Conservation (phyloP, 2,113 vertebrate species). For the Nothobranchius kuhntae region DNA sequence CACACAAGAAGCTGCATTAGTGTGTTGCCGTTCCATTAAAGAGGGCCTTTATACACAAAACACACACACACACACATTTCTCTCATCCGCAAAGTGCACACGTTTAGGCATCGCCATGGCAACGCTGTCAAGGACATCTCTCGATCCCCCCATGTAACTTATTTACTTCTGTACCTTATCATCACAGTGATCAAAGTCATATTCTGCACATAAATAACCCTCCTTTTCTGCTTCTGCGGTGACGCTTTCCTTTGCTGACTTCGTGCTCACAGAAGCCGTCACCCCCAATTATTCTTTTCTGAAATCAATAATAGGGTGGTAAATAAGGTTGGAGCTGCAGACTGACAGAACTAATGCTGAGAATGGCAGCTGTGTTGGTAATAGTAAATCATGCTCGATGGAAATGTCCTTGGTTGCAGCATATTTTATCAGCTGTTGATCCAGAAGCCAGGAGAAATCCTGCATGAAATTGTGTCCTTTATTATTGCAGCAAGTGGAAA, state of each 20-base stretch:
- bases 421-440: slow-evolving; percentile 12
- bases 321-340: slow-evolving; percentile 25
- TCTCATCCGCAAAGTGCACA: slow-evolving; percentile 30
- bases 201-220: slow-evolving; percentile 51
- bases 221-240: slow-evolving; percentile 9
- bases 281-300: slow-evolving; percentile 32
- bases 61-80: not conserved
- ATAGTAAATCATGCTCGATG: not conserved
- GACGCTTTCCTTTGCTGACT: slow-evolving; percentile 26
- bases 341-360: slow-evolving; percentile 8
- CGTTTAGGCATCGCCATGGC: slow-evolving; percentile 52
- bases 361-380: not conserved
- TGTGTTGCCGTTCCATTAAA: not conserved
- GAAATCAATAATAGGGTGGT: slow-evolving; percentile 33
- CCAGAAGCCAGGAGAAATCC: not conserved
- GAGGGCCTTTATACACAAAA: not conserved
- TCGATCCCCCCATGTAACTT: slow-evolving; percentile 44
- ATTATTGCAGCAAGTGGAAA: not conserved
- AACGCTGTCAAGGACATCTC: slow-evolving; percentile 60
- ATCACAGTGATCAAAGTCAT: slow-evolving; percentile 56
- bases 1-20: not conserved
- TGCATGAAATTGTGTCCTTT: not conserved
- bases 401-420: slow-evolving; percentile 7
- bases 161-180: slow-evolving; percentile 58
- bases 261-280: slow-evolving; percentile 17